phyloP scores from a whole-genome alignment of 2,888 invertebrate genomes.

The Drosophila robusta region DNA sequence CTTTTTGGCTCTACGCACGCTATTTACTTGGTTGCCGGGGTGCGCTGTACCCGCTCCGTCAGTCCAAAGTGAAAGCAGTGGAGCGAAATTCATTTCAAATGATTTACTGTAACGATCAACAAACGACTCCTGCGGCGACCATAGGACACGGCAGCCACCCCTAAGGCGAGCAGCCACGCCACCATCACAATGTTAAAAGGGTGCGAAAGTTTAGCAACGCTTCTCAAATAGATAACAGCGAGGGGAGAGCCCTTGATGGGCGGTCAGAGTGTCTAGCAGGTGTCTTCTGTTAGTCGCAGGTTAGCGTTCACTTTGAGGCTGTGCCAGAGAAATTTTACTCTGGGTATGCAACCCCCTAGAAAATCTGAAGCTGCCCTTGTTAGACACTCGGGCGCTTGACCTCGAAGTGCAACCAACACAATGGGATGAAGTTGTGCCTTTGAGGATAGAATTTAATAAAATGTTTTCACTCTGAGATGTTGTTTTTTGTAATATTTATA shows the following conservation, averaged over 20 bases:
- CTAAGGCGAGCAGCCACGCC: slow-evolving; percentile 40
- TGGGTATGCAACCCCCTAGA: slow-evolving; percentile 6
- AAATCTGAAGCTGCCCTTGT: slow-evolving; percentile 42
- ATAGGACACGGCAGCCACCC: slow-evolving; percentile 53
- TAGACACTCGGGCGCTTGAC: slow-evolving; percentile 53
- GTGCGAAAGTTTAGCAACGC: slow-evolving; percentile 73
- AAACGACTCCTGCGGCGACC: slow-evolving; percentile 72
- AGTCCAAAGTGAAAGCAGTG: slow-evolving; percentile 53
- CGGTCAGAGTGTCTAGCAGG: slow-evolving; percentile 64
- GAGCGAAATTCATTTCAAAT: slow-evolving; percentile 80
- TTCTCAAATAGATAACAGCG: slow-evolving; percentile 47
- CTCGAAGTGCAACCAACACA: slow-evolving; percentile 44
- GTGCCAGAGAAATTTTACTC: slow-evolving; percentile 25
- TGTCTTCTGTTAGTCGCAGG: slow-evolving; percentile 42
- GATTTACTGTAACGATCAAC: slow-evolving; percentile 83
- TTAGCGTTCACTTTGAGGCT: slow-evolving; percentile 26
- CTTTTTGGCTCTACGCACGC: slow-evolving; percentile 56
- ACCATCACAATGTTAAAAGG: slow-evolving; percentile 57
- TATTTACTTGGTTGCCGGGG: slow-evolving; percentile 64
- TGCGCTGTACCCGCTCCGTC: slow-evolving; percentile 18
- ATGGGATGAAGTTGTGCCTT: slow-evolving; percentile 13
- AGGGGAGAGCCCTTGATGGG: slow-evolving; percentile 61
- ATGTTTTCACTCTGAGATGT: not conserved
- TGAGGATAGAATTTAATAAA: not conserved
- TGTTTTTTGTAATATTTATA: not conserved